Conservation (phyloP, 2,797 vertebrate species). For the Emydoidea blandingii region DNA sequence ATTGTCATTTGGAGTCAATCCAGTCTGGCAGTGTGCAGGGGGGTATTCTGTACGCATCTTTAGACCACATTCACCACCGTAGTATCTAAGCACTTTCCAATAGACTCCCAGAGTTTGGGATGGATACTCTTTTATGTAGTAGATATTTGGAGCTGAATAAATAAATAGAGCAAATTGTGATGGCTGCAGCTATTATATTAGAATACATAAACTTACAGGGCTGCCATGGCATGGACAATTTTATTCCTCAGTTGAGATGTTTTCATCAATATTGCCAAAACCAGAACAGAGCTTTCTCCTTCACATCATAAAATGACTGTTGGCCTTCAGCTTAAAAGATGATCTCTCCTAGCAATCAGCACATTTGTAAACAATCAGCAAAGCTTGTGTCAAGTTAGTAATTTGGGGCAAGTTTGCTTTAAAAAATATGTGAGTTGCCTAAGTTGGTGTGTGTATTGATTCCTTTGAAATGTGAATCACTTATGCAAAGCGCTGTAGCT, state of each 20-base stretch:
- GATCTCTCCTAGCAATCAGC: rapidly evolving
- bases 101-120: neutral
- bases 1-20: neutral
- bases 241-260: neutral
- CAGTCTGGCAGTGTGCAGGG: too few species aligned
- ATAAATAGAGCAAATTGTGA: neutral
- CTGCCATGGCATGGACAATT: neutral
- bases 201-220: neutral
- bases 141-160: neutral
- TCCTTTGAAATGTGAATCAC: neutral
- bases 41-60: too few species aligned
- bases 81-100: too few species aligned
- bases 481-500: neutral
- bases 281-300: neutral
- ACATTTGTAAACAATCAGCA: neutral
- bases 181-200: neutral
- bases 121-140: neutral
- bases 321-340: neutral
- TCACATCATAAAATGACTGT: neutral
- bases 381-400: neutral
- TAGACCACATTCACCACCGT: too few species aligned
- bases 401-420: neutral
- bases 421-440: neutral
- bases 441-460: neutral
- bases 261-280: neutral